Evolutionary conservation across 2,113 vertebrate genomes (phyloP), one percentile per base, ranked within the genome.

Genomic region (Mellivora capensis): DNA sequence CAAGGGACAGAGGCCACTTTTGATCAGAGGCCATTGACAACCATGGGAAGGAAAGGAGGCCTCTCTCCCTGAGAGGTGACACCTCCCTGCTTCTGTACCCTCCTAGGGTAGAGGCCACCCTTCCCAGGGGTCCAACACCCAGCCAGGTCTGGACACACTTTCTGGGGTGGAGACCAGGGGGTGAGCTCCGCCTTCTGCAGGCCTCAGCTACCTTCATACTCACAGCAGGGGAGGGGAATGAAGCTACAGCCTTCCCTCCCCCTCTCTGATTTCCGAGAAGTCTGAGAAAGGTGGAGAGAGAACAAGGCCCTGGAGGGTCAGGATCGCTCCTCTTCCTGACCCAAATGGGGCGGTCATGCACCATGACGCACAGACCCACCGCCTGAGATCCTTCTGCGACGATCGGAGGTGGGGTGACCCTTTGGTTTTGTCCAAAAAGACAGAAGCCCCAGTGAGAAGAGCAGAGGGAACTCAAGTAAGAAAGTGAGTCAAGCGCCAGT

Each of bases 311-410:
- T 3, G 0, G 31, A 13, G 37, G 0, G 37, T 6, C 25, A 42
- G 76, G 64, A 39, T 23, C 9, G 4, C 10, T 8, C 31, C 49
- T 37, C 37, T 18, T 39, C 37, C 37, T 18, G 39, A 11, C 61
- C 7, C 2, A 59, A 23, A 23, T 0, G 7, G 59, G 57, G 44
- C 31, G 14, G 23, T 39, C 7, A 0, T 1, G 7, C 37, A 27
- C 6, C 37, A 6, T 0, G 6, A 34, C 1, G 7, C 7, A 14
- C 4, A 5, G 31, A 14, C 34, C 18, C 20, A 34, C n/a, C 2
- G 14, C 52, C 3, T 1, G 11, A 27, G 42, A 80, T 31, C 6
- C 9, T 54, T 39, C 44, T 10, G 49, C 37, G 37, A 20, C 39
- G 10, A 82, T 14, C 0, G 1, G 29, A 42, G 80, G 20, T 2